phyloP scores from a whole-genome alignment of 2,113 vertebrate species.

The Ascaphus truei region DNA sequence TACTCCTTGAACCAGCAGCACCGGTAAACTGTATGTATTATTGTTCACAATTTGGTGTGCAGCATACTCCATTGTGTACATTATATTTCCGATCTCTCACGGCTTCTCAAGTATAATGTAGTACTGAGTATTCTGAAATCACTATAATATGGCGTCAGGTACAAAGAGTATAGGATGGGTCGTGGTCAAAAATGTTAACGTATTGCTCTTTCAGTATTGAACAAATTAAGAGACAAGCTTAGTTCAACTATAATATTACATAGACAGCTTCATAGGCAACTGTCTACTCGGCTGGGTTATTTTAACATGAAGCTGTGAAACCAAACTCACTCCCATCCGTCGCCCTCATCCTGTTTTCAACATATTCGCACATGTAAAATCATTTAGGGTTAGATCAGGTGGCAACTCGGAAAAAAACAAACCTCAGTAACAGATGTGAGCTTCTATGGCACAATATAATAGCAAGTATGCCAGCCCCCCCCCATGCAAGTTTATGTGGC shows the following conservation, averaged over 20 bases:
- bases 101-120: too few relatives aligned
- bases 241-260: background rate
- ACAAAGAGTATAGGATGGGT: too few relatives aligned
- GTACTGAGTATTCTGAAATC: too few relatives aligned
- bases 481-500: slow-evolving; percentile 23
- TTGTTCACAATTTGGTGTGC: too few relatives aligned
- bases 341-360: too few relatives aligned
- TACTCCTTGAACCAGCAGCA: too few relatives aligned
- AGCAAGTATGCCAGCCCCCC: slow-evolving; percentile 20
- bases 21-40: too few relatives aligned
- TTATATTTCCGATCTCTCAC: too few relatives aligned
- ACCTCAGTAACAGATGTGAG: slow-evolving; percentile 19
- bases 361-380: slow-evolving; percentile 25
- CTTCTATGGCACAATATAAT: slow-evolving; percentile 21
- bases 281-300: background rate
- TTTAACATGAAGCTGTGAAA: background rate
- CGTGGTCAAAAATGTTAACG: too few relatives aligned
- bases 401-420: slow-evolving; percentile 5
- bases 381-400: slow-evolving; percentile 30
- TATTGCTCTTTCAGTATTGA: background rate
- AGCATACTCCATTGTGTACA: too few relatives aligned
- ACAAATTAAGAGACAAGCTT: too few relatives aligned
- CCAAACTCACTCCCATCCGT: background rate
- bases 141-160: too few relatives aligned
- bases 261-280: background rate